Conservation (phyloP, 2,113 vertebrate genomes). For the Scalopus aquaticus region DNA sequence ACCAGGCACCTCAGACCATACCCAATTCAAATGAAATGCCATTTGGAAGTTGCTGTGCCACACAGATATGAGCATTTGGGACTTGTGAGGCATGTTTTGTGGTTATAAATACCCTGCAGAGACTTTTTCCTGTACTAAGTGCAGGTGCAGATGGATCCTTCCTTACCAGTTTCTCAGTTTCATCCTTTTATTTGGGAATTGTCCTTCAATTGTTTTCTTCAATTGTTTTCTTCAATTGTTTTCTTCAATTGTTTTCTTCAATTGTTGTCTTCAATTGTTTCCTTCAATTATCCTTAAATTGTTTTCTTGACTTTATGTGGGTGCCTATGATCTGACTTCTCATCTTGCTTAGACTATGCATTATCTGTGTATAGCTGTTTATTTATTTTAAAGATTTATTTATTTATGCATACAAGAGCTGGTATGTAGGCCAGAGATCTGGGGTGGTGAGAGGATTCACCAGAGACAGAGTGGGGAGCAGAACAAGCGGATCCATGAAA, state of each 20-base stretch:
- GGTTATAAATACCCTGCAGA: not conserved
- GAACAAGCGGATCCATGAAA: too few relatives aligned
- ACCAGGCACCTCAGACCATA: not conserved
- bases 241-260: too few relatives aligned
- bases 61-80: not conserved
- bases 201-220: too few relatives aligned
- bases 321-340: not conserved
- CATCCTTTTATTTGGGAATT: not conserved
- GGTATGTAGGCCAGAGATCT: too few relatives aligned
- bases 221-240: too few relatives aligned
- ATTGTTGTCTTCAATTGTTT: too few relatives aligned
- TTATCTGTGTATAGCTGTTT: not conserved
- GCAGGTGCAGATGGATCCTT: not conserved
- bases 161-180: conserved; percentile 18
- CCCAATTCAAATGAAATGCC: not conserved
- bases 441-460: too few relatives aligned
- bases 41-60: not conserved
- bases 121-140: not conserved
- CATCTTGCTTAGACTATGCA: not conserved
- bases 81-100: not conserved
- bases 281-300: too few relatives aligned
- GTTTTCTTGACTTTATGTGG: not conserved
- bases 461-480: too few relatives aligned
- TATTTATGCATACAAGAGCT: too few relatives aligned
- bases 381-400: too few relatives aligned